These are phyloP conservation scores for Metopolophium dirhodum DNA, from an alignment of 1,140 invertebrate genomes.

Conservation along the genomic window DNA sequence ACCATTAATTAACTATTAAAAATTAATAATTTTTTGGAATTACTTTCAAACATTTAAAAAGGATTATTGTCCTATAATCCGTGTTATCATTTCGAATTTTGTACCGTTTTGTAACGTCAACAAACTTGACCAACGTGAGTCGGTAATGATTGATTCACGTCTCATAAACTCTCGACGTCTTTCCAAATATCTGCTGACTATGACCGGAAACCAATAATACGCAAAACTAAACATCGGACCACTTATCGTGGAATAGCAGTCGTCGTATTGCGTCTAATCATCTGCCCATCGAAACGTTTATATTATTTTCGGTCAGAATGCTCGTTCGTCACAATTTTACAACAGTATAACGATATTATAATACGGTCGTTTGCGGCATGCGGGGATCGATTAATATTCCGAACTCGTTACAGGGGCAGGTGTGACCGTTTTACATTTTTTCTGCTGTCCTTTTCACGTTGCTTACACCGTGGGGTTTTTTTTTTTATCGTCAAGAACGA, in stretches of 20 bases:
- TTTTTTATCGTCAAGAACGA: background rate
- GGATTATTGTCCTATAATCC: background rate
- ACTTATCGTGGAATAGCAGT: background rate
- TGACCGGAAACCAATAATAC: background rate
- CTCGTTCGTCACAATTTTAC: background rate
- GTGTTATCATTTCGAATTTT: background rate
- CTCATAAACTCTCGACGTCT: too few species aligned
- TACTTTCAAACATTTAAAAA: background rate
- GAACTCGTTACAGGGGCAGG: background rate
- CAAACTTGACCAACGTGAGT: background rate
- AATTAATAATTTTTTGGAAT: background rate
- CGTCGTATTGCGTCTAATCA: too few species aligned
- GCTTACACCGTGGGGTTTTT: background rate
- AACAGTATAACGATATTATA: background rate
- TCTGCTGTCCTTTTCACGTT: background rate
- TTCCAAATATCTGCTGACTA: background rate
- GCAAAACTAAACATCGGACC: background rate
- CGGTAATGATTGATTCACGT: too few species aligned
- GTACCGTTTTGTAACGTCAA: background rate
- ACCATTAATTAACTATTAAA: background rate
- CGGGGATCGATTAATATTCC: conserved; percentile 3
- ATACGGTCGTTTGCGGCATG: background rate
- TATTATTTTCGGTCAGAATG: background rate
- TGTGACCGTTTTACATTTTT: background rate
- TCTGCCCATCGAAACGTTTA: background rate